Evolutionary conservation across 2,797 vertebrate genomes (phyloP).

Genomic region (Gallinago stenura): DNA sequence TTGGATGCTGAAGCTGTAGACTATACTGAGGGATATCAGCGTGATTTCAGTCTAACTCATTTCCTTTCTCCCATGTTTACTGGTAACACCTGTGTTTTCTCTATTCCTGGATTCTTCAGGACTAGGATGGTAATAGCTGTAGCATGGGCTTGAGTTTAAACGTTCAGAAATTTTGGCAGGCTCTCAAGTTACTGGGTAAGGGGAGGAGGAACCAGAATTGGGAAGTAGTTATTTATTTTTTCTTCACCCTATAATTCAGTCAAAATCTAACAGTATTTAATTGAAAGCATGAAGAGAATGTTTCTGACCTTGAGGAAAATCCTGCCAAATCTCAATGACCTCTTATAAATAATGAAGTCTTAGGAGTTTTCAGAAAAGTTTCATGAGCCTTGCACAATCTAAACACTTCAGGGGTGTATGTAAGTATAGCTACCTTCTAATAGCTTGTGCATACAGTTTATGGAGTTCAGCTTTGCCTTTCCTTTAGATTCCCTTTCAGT

Average conservation of each 20-base stretch:
- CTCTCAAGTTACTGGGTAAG: neutral
- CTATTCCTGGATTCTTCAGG: neutral
- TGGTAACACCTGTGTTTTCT: neutral
- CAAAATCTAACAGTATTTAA: conserved; percentile 7
- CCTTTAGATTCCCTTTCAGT: neutral
- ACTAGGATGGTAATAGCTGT: neutral
- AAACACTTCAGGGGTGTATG: neutral
- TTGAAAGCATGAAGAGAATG: neutral
- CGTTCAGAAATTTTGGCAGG: neutral
- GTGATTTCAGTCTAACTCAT: neutral
- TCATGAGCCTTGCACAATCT: neutral
- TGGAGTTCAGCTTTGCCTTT: neutral
- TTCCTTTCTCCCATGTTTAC: neutral
- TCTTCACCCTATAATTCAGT: conserved; percentile 8
- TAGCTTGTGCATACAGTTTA: neutral
- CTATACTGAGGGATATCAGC: neutral
- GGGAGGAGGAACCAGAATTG: neutral
- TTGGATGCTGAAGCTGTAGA: neutral
- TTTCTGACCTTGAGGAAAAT: conserved; percentile 19
- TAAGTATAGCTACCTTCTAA: neutral
- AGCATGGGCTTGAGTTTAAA: neutral
- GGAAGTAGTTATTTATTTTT: conserved; percentile 30
- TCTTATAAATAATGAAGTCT: neutral
- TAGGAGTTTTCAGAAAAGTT: neutral
- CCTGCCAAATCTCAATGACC: neutral